Conservation (phyloP, 2,797 vertebrate genomes). For the Phalloptychus januarius region DNA sequence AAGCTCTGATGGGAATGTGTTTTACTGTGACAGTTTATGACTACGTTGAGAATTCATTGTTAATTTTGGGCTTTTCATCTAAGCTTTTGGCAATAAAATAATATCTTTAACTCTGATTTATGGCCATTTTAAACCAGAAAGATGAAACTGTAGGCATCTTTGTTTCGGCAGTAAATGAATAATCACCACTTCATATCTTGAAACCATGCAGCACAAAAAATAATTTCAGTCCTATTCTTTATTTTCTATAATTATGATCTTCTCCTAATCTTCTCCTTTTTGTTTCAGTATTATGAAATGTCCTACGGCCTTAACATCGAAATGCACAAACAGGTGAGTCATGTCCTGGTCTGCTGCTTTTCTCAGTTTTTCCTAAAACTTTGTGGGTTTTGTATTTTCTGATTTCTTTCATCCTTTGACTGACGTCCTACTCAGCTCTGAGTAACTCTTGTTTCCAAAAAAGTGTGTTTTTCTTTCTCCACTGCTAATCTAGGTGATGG, state of each 20-base stretch:
- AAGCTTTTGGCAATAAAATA: not conserved
- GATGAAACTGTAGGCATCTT: not conserved
- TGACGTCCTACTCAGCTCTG: slow-evolving; percentile 7
- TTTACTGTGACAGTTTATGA: not conserved
- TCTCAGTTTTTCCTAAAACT: slow-evolving; percentile 5
- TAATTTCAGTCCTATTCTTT: not conserved
- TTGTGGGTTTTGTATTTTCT: slow-evolving; percentile 16
- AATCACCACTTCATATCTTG: slow-evolving; percentile 4
- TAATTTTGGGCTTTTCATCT: not conserved
- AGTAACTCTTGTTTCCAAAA: slow-evolving; percentile 17
- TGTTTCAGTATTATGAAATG: slow-evolving; percentile 86
- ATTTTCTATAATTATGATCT: not conserved
- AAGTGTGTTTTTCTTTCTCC: not conserved
- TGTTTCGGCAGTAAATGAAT: not conserved
- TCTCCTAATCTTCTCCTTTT: slow-evolving; percentile 24
- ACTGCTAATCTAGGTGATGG: slow-evolving; percentile 27
- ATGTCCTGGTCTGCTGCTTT: not conserved
- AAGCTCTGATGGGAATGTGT: not conserved
- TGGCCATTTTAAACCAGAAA: slow-evolving; percentile 4
- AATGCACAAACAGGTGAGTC: slow-evolving; percentile 85
- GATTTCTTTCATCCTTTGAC: slow-evolving; percentile 6
- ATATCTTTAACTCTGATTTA: not conserved
- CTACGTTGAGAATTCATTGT: not conserved
- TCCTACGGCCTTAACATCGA: slow-evolving; percentile 85
- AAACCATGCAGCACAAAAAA: not conserved